phyloP scores from a whole-genome alignment of 2,888 invertebrate species.

The Drosophila ezoana region DNA sequence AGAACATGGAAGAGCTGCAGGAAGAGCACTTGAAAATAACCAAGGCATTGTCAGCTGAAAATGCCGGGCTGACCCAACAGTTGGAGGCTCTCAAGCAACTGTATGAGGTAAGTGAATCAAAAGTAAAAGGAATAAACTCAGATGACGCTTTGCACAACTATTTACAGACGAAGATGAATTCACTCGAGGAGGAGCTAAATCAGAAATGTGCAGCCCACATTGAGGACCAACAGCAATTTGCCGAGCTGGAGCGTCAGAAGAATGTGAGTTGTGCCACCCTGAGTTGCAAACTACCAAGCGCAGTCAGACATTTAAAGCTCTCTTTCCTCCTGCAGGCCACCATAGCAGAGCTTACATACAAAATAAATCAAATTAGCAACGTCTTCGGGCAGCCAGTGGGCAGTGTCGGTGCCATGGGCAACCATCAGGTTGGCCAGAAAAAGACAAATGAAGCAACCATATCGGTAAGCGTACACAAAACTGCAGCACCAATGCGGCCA shows the following conservation, averaged over 20 bases:
- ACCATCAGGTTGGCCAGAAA: background rate
- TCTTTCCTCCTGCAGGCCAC: constrained; percentile 2
- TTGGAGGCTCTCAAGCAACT: background rate
- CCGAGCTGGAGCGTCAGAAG: background rate
- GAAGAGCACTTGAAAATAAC: background rate
- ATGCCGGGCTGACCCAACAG: background rate
- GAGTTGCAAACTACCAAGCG: background rate
- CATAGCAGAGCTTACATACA: constrained; percentile 20
- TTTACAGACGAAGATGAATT: constrained; percentile 1
- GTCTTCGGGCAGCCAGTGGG: constrained; percentile 20
- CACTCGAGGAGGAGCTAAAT: background rate
- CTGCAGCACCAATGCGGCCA: no score
- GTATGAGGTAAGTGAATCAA: constrained; percentile 15
- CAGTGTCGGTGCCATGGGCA: background rate
- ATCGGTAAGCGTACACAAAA: no score
- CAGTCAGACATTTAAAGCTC: background rate
- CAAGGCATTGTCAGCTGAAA: constrained; percentile 1
- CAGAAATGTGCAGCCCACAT: constrained; percentile 4
- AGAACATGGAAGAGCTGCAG: background rate
- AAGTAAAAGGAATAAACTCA: background rate
- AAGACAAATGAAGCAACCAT: background rate
- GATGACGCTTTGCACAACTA: background rate
- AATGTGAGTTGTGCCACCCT: constrained; percentile 5
- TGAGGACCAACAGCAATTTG: background rate
- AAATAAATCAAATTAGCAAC: constrained; percentile 28